Evolutionary conservation across 2,113 vertebrate species (phyloP).

Genomic region (Chauna torquata): DNA sequence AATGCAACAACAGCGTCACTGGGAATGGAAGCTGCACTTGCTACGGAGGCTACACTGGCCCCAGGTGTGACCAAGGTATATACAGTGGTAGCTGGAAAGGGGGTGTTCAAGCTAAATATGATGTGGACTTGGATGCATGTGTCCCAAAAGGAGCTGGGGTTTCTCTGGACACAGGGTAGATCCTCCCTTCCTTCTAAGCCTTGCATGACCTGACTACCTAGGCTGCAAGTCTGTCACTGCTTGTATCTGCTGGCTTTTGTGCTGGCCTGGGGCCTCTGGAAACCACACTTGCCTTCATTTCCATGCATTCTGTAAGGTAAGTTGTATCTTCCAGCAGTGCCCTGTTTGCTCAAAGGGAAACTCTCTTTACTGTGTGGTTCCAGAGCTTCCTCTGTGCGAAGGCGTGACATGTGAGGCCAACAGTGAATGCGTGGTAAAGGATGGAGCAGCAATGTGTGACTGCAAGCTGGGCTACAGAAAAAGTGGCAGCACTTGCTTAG

Average conservation of each 20-base stretch:
- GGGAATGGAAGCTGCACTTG: constrained; percentile 88
- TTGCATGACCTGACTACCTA: not conserved
- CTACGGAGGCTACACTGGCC: constrained; percentile 88
- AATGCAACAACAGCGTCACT: constrained; percentile 79
- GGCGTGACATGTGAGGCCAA: constrained; percentile 70
- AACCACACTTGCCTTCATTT: not conserved
- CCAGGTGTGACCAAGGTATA: constrained; percentile 87
- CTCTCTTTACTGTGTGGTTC: constrained; percentile 19
- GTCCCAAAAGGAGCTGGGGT: not conserved
- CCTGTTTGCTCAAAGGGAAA: not conserved
- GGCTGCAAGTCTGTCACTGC: not conserved
- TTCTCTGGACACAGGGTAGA: not conserved
- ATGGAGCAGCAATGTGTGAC: constrained; percentile 67
- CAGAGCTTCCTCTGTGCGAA: constrained; percentile 82
- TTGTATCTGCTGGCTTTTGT: not conserved
- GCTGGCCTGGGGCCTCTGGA: not conserved
- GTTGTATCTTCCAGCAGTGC: not conserved
- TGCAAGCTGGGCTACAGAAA: constrained; percentile 84
- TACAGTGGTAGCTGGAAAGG: not conserved
- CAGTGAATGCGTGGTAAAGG: constrained; percentile 79
- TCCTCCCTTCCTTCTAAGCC: not conserved
- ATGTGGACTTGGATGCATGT: not conserved
- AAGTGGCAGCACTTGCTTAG: constrained; percentile 52
- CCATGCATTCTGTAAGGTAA: not conserved
- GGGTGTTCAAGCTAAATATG: not conserved